Conservation (phyloP, 2,797 vertebrate genomes). For the Siniperca obscura region DNA sequence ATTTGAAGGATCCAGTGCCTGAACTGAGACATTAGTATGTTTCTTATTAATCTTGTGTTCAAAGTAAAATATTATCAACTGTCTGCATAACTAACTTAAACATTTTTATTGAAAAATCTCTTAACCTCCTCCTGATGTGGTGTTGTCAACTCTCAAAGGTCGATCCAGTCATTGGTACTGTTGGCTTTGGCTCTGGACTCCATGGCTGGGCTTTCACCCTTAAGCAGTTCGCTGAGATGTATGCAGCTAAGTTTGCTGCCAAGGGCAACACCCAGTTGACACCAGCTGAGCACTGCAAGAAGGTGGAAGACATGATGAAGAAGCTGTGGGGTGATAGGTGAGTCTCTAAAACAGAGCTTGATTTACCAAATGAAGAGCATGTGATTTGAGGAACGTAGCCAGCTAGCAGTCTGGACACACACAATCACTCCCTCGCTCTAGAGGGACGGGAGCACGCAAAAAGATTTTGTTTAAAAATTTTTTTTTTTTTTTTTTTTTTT, state of each 20-base stretch:
- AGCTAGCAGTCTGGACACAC: no score
- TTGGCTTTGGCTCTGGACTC: constrained; percentile 95
- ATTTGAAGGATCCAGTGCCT: neutral
- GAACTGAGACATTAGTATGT: neutral
- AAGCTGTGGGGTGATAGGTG: constrained; percentile 96
- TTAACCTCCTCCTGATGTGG: neutral
- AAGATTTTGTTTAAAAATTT: no score
- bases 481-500: no score
- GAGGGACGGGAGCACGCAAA: neutral
- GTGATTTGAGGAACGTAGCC: no score
- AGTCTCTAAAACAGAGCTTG: constrained; percentile 36
- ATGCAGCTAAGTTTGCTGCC: constrained; percentile 92
- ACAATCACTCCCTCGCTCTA: no score
- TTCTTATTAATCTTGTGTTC: neutral
- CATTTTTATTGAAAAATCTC: no score
- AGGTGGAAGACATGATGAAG: constrained; percentile 99
- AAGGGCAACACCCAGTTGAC: constrained; percentile 90
- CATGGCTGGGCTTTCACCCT: constrained; percentile 97
- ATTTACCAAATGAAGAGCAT: rapidly evolving
- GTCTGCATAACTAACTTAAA: neutral
- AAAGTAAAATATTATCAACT: neutral
- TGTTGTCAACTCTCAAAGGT: constrained; percentile 79
- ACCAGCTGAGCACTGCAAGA: constrained; percentile 89
- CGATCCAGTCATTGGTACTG: constrained; percentile 91
- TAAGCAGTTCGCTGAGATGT: constrained; percentile 99